phyloP scores from a whole-genome alignment of 2,113 vertebrate species.

The Cynocephalus volans region DNA sequence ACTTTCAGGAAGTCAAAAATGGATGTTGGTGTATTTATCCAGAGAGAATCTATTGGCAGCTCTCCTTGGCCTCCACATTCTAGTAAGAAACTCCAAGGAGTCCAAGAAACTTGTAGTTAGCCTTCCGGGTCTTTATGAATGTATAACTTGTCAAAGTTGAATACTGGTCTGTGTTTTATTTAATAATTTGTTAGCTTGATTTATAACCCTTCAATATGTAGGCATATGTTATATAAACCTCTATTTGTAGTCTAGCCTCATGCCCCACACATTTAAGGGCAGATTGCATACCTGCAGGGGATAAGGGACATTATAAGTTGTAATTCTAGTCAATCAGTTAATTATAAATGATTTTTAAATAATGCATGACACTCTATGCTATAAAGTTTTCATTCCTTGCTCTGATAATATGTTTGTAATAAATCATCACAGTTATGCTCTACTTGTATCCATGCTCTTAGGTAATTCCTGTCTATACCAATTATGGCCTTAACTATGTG shows the following conservation, averaged over 20 bases:
- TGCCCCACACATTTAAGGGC: not conserved
- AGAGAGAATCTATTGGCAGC: not conserved
- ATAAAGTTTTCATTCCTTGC: not conserved
- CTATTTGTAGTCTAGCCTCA: not conserved
- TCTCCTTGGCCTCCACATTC: not conserved
- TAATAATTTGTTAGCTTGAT: not conserved
- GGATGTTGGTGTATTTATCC: conserved; percentile 9
- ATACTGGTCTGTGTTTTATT: not conserved
- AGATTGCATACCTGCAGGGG: not conserved
- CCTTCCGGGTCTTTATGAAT: not conserved
- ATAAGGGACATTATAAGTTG: not conserved
- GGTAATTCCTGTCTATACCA: not conserved
- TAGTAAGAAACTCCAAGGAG: not conserved
- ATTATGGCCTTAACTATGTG: not conserved
- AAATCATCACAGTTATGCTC: not conserved
- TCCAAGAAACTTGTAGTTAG: not conserved
- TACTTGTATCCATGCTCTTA: not conserved
- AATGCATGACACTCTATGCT: not conserved
- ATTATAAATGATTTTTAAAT: not conserved
- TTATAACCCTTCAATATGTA: not conserved
- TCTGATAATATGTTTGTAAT: not conserved
- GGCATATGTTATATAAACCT: not conserved
- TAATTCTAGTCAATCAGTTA: not conserved
- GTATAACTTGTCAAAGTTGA: not conserved
- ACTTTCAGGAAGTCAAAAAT: not conserved